phyloP scores from a whole-genome alignment of 2,113 vertebrate genomes.

The Rana temporaria region DNA sequence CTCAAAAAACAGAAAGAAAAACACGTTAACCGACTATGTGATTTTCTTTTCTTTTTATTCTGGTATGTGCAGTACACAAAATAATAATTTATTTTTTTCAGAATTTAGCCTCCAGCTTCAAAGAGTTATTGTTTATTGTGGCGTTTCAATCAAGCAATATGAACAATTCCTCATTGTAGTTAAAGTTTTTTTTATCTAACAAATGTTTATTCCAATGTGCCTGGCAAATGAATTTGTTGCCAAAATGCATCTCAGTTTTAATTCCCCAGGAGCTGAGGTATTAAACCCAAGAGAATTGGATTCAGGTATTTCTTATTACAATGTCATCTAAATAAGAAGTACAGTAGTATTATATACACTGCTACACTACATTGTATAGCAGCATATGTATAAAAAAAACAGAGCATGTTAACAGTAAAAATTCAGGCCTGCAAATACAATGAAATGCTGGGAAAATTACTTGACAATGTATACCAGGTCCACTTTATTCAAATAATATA shows the following conservation, averaged over 20 bases:
- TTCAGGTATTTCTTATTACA: no score
- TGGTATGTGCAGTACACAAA: slow-evolving; percentile 35
- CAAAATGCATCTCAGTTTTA: slow-evolving; percentile 38
- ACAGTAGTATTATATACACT: no score
- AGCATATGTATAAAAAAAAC: no score
- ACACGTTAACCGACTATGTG: slow-evolving; percentile 38
- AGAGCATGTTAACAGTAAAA: no score
- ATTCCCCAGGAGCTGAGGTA: slow-evolving; percentile 12
- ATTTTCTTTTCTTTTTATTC: slow-evolving; percentile 29
- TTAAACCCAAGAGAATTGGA: no score
- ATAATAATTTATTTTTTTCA: slow-evolving; percentile 33
- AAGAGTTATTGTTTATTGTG: slow-evolving; percentile 42
- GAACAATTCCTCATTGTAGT: slow-evolving; percentile 45
- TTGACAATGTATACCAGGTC: no score
- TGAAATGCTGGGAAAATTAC: no score
- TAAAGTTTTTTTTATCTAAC: slow-evolving; percentile 33
- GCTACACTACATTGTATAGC: no score
- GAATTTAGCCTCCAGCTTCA: slow-evolving; percentile 45
- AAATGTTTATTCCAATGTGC: slow-evolving; percentile 33
- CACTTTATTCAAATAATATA: no score
- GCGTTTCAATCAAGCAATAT: slow-evolving; percentile 47
- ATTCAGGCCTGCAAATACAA: no score
- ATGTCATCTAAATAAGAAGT: no score
- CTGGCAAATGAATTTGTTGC: slow-evolving; percentile 25
- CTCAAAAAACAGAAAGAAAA: slow-evolving; percentile 46